Percentiles rank a stretch among this genome's conserved stretches.
Conservation (phyloP, 2,113 vertebrate species). For the Tor tambroides region DNA sequence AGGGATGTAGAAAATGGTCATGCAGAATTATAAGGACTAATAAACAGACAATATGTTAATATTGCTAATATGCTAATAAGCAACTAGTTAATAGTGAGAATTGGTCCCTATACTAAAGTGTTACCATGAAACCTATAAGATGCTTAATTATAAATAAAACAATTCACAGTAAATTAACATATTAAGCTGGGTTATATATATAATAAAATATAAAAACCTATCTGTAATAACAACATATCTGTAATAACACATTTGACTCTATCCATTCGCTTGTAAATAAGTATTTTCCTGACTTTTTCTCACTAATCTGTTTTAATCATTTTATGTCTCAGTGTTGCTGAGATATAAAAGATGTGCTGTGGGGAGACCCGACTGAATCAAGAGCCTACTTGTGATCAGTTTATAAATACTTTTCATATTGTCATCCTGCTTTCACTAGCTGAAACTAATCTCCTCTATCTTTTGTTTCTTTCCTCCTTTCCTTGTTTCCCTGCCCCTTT, state of each 20-base stretch:
- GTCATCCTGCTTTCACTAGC: slow-evolving; percentile 93
- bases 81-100: no score
- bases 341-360: neutral
- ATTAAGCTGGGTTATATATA: neutral
- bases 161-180: neutral
- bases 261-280: no score
- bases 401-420: slow-evolving; percentile 81
- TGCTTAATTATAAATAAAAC: neutral
- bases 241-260: no score
- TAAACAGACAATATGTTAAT: no score
- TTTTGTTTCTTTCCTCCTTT: slow-evolving; percentile 81
- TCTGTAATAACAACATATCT: neutral
- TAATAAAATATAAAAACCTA: neutral
- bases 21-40: no score
- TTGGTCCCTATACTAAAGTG: no score
- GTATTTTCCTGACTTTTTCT: neutral
- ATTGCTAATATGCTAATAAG: no score
- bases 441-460: slow-evolving; percentile 96
- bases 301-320: neutral
- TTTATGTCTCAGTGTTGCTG: neutral
- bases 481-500: slow-evolving; percentile 76
- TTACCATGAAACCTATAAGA: neutral
- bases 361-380: slow-evolving; percentile 29
- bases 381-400: slow-evolving; percentile 83
- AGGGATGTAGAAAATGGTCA: no score